These are phyloP conservation scores for Doryteuthis pealeii DNA, from an alignment of 1,140 invertebrate genomes.

Conservation along the genomic window DNA sequence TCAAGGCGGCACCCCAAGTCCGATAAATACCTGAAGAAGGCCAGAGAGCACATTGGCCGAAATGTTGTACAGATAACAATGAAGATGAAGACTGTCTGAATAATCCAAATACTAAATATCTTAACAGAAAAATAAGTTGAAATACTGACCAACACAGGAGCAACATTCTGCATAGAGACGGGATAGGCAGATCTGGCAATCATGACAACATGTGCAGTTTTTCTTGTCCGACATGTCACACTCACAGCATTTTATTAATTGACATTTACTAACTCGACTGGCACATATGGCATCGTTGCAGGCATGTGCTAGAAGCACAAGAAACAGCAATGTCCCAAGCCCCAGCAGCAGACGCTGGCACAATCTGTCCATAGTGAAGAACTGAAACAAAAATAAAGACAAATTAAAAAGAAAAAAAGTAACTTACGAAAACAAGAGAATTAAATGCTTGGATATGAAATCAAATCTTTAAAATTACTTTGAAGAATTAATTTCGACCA, in stretches of 20 bases:
- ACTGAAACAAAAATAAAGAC: not conserved
- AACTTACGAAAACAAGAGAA: no score
- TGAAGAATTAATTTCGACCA: no score
- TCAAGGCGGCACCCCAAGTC: no score
- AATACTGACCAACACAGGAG: constrained; percentile 84
- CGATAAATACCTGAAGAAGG: no score
- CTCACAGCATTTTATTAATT: constrained; percentile 92
- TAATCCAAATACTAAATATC: no score
- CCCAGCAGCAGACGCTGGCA: constrained; percentile 16
- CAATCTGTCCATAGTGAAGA: not conserved
- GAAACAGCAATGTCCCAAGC: constrained; percentile 10
- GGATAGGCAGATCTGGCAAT: constrained; percentile 86
- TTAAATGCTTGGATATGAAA: no score
- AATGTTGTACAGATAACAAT: no score
- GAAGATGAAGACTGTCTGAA: no score
- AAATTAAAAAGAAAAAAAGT: not conserved
- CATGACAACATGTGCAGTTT: constrained; percentile 88
- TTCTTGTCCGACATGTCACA: constrained; percentile 72
- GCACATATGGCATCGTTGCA: constrained; percentile 91
- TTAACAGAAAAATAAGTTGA: no score
- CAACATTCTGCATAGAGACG: constrained; percentile 91
- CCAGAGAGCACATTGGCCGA: no score
- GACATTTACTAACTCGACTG: constrained; percentile 92
- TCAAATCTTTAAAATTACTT: no score
- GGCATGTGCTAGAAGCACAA: constrained; percentile 20